These are phyloP conservation scores for Cheilosia soror DNA, from an alignment of 2,888 invertebrate genomes.

Conservation along the genomic window DNA sequence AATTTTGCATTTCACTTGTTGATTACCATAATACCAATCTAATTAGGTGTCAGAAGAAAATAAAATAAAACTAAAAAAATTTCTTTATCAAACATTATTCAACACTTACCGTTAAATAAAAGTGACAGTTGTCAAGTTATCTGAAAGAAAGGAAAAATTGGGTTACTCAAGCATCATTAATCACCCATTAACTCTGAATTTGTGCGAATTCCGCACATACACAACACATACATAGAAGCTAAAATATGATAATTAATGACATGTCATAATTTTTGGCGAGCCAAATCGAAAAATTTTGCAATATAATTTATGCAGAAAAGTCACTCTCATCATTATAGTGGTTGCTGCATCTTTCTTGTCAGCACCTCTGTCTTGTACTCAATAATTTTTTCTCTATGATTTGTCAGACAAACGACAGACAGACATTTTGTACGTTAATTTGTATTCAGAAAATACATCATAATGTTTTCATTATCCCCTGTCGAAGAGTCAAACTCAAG, in stretches of 20 bases:
- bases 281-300: constrained; percentile 31
- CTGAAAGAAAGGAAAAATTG: constrained; percentile 54
- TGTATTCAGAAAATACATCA: constrained; percentile 20
- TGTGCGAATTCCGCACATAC: background rate
- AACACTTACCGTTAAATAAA: constrained; percentile 64
- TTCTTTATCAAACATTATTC: constrained; percentile 16
- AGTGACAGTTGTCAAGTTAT: constrained; percentile 48
- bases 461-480: constrained; percentile 1
- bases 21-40: background rate
- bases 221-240: background rate
- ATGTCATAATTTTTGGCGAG: background rate
- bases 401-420: constrained; percentile 45
- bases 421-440: constrained; percentile 23
- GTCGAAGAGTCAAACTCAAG: constrained; percentile 17
- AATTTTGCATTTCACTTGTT: background rate
- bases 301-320: constrained; percentile 24
- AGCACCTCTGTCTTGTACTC: constrained; percentile 1
- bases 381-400: background rate
- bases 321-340: background rate
- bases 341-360: constrained; percentile 9
- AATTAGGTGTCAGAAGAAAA: background rate
- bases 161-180: constrained; percentile 34
- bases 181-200: constrained; percentile 2
- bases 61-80: constrained; percentile 8
- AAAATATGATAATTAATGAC: background rate